Evolutionary conservation across 2,113 vertebrate genomes (phyloP), one percentile per base, ranked within the genome.

Genomic region (Meleagris gallopavo): DNA sequence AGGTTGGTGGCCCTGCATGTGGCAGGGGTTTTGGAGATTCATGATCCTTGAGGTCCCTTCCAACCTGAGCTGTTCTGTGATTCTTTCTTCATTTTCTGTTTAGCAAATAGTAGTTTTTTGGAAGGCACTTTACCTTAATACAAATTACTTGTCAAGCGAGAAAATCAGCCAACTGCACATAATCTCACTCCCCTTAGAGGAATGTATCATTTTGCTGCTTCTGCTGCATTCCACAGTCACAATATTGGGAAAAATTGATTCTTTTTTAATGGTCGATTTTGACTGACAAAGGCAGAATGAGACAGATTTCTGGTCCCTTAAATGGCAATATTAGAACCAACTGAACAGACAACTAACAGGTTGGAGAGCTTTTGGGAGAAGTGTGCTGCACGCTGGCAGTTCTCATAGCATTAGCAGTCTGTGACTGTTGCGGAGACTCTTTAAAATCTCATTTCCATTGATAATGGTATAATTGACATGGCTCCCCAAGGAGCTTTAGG

Each of bases 381-480:
- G 60, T 55, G 60, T 84, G 62, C 80, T 70, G 46, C 69, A 48
- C 34, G 6, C 13, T 46, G 77, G 70, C 69, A 89, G 83, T 82
- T 97, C 93, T 86, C 83, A 87, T 83, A 93, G 74, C 91, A 97
- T 98, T 97, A 97, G 40, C 87, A 97, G 98, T 97, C 97, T 48
- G 40, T 70, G 83, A 41, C 84, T 91, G 41, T 92, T 88, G 89
- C 84, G 81, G 86, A 77, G 41, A 86, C 94, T 97, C 96, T 97
- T 98, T 97, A 97, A 98, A 97, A 97, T 97, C 88, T 95, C 86
- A 95, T 97, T 97, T 97, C 90, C 96, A 83, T 97, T 97, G 96
- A 97, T 69, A 86, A 94, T 97, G 73, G 66, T 89, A 69, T 98
- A 97, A 98, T 95, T 97, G 97, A 95, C 97, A 97, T 95, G 93